Evolutionary conservation across 2,888 invertebrate genomes (phyloP), one percentile per base, ranked within the genome.

Genomic region (Drosophila diplacantha): DNA sequence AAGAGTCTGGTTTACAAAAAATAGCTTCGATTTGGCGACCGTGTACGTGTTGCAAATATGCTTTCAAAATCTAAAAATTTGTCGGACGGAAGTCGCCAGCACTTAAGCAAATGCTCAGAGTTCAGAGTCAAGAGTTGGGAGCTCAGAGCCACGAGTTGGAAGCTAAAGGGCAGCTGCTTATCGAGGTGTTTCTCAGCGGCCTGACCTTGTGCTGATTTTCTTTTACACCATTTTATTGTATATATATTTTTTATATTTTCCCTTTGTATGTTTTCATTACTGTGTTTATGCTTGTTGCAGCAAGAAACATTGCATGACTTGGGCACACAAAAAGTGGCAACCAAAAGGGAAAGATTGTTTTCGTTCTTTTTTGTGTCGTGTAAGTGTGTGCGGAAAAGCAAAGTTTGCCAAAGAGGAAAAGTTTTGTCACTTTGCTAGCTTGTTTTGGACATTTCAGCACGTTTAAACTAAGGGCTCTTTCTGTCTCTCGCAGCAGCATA

Each of bases 21-120:
- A 14, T 22, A 14, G 14, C 31, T 22, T 44, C 34, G 52, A 62
- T 62, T 52, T 60, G 35, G 22, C 32, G 54, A 26, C 16, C 24
- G 24, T 26, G 69, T 76, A 76, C 75, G 80, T 75, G 75, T 80
- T 74, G 77, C 72, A 72, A 70, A 80, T 70, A 53, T 54, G 55
- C 64, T 71, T 68, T 59, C 22, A 24, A 76, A 70, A 77, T 71
- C 71, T 64, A 68, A 60, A 71, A 51, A 61, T 74, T 75, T 61
- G 58, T 59, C 47, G 55, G 54, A 55, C 74, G 75, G 80, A 79
- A 74, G 67, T 70, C 55, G 58, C 55, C 37, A 50, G 43, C 43
- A 43, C 22, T 41, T 24, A 8, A 9, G 16, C 22, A 22, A 55
- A 51, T 35, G 62, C 44, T 61, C 37, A 61, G 62, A 35, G 39